Conservation (phyloP, 2,797 vertebrate species). For the Acanthurus leucopareius region DNA sequence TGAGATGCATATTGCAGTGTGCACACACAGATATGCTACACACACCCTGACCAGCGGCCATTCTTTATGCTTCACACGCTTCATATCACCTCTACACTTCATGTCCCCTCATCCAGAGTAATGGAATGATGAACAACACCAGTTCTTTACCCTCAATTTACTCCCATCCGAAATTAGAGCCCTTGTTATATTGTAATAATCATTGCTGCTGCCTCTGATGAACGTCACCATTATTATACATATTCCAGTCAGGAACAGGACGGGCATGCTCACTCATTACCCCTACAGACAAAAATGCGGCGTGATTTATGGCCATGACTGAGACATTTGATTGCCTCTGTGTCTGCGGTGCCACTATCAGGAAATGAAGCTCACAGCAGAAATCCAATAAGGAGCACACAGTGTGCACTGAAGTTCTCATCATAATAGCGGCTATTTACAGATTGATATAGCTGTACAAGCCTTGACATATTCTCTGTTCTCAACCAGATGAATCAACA, state of each 20-base stretch:
- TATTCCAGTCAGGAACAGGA: constrained; percentile 74
- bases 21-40: background rate
- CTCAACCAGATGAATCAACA: constrained; percentile 68
- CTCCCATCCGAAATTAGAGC: constrained; percentile 78
- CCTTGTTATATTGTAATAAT: constrained; percentile 81
- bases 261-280: constrained; percentile 80
- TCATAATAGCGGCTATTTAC: constrained; percentile 82
- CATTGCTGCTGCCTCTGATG: constrained; percentile 64
- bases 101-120: constrained; percentile 31
- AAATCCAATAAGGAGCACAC: constrained; percentile 82
- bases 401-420: constrained; percentile 66
- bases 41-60: background rate
- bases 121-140: constrained; percentile 72
- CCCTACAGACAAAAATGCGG: constrained; percentile 78
- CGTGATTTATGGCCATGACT: constrained; percentile 83
- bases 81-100: constrained; percentile 40
- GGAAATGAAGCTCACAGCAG: constrained; percentile 84
- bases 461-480: constrained; percentile 73
- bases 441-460: constrained; percentile 79
- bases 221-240: constrained; percentile 68
- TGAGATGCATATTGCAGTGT: background rate
- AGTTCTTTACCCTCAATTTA: constrained; percentile 69
- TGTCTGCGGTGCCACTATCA: constrained; percentile 79
- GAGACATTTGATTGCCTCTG: constrained; percentile 84
- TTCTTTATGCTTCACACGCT: constrained; percentile 47